These are phyloP conservation scores for Romanogobio albipinnatus DNA, from an alignment of 2,113 vertebrate genomes.

Conservation along the genomic window DNA sequence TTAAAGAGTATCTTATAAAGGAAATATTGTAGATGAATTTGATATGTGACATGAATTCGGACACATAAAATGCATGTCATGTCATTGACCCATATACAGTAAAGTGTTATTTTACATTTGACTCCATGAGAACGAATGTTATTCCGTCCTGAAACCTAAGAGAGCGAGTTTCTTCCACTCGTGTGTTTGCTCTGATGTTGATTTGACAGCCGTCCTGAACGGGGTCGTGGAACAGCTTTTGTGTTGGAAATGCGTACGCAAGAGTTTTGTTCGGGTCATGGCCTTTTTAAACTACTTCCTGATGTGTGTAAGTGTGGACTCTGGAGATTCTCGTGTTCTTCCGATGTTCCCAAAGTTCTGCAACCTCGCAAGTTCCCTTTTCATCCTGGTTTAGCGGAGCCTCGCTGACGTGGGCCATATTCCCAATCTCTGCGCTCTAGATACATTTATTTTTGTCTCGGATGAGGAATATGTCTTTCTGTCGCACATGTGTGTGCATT, in stretches of 20 bases:
- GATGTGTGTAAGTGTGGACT: constrained; percentile 12
- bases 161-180: too few relatives aligned
- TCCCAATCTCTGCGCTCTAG: constrained; percentile 78
- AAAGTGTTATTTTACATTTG: too few relatives aligned
- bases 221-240: too few relatives aligned
- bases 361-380: constrained; percentile 43
- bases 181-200: too few relatives aligned
- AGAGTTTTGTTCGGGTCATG: neutral
- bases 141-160: too few relatives aligned
- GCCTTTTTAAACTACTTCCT: constrained; percentile 27
- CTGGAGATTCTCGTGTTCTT: neutral
- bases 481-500: constrained; percentile 40
- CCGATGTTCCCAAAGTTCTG: neutral
- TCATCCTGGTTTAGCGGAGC: constrained; percentile 40
- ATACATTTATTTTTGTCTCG: constrained; percentile 82
- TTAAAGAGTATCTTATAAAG: too few relatives aligned
- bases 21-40: too few relatives aligned
- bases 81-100: too few relatives aligned
- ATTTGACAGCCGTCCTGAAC: too few relatives aligned
- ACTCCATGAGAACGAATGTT: too few relatives aligned
- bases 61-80: too few relatives aligned
- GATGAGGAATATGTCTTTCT: constrained; percentile 62
- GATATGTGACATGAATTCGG: too few relatives aligned
- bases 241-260: neutral
- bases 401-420: constrained; percentile 69